Evolutionary conservation across 1,140 invertebrate genomes (phyloP).

Genomic region (Bombus haemorrhoidalis): DNA sequence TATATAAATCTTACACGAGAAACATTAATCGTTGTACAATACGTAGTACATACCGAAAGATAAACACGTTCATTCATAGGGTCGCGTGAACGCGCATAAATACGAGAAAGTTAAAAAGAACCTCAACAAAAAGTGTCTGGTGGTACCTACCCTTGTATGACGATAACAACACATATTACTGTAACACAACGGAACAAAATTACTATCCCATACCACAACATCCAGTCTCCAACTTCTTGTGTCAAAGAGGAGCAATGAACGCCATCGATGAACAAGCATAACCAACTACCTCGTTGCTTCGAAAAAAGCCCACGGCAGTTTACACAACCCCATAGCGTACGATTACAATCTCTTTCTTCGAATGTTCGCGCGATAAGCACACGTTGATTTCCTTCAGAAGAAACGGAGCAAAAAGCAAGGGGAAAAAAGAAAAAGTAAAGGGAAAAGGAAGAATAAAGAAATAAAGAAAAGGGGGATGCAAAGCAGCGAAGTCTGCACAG

Average conservation of each 20-base stretch:
- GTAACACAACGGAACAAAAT: neutral
- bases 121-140: neutral
- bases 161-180: neutral
- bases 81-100: neutral
- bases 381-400: neutral
- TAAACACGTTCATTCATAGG: neutral
- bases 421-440: neutral
- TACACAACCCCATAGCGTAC: neutral
- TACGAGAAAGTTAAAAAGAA: neutral
- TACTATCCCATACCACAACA: too few relatives aligned
- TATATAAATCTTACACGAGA: neutral
- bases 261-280: neutral
- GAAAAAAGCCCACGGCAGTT: neutral
- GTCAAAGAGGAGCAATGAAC: neutral
- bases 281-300: neutral
- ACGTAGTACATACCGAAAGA: neutral
- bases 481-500: conserved; percentile 38
- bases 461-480: conserved; percentile 15
- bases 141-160: neutral
- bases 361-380: conserved; percentile 2
- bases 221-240: neutral
- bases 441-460: neutral
- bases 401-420: neutral
- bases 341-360: neutral
- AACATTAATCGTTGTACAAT: neutral